phyloP scores from a whole-genome alignment of 2,113 vertebrate species.

The Gobius niger region DNA sequence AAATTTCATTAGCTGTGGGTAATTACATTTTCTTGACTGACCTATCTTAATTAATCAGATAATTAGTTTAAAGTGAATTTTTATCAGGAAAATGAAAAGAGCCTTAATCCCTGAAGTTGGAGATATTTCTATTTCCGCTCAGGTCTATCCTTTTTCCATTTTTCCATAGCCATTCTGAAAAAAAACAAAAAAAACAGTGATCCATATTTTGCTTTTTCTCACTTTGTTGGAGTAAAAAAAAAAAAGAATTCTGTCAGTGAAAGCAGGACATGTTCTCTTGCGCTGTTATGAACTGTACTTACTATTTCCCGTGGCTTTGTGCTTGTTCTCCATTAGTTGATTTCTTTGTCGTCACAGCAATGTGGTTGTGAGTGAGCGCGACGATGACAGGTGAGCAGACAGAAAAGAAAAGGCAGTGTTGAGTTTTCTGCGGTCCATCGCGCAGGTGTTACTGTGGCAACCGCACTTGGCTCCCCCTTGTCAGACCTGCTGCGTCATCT shows the following conservation, averaged over 20 bases:
- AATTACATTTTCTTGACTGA: background rate
- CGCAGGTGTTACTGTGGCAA: constrained; percentile 84
- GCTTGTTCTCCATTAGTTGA: background rate
- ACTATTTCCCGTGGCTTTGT: constrained; percentile 1
- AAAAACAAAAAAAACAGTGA: too few species aligned
- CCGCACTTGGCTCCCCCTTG: constrained; percentile 65
- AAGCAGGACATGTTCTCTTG: constrained; percentile 3
- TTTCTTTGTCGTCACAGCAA: background rate
- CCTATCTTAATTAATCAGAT: background rate
- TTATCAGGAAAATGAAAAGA: background rate
- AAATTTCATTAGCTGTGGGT: background rate
- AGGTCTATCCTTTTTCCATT: too few species aligned
- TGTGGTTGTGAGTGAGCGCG: constrained; percentile 32
- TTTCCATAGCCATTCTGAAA: too few species aligned
- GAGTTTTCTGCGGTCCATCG: constrained; percentile 66
- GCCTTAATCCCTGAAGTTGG: background rate
- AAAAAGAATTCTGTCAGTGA: background rate
- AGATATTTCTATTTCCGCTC: background rate
- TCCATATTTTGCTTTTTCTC: background rate
- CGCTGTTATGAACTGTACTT: background rate
- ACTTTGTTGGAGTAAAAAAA: background rate
- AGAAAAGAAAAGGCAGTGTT: constrained; percentile 24
- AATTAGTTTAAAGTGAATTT: background rate
- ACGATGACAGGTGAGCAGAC: constrained; percentile 26
- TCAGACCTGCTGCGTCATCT: constrained; percentile 71